Evolutionary conservation across 2,888 invertebrate species (phyloP).

Genomic region (Hesperia comma): DNA sequence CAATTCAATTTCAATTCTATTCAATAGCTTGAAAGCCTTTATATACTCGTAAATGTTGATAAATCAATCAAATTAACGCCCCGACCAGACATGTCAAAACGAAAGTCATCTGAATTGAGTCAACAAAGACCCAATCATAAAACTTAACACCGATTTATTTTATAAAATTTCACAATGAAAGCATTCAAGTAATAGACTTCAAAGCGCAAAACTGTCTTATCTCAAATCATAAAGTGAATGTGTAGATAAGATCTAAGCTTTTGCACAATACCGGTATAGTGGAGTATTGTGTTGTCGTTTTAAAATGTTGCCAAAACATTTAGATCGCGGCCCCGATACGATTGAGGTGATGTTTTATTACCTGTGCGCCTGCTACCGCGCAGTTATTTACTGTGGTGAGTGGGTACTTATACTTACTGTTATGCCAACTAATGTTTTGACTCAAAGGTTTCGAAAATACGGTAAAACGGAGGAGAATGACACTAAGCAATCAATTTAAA

Average conservation of each 20-base stretch:
- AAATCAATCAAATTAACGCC: slow-evolving; percentile 33
- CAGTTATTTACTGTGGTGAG: slow-evolving; percentile 10
- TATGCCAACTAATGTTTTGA: too few species aligned
- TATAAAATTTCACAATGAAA: slow-evolving; percentile 35
- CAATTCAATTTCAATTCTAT: too few species aligned
- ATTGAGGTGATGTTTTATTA: slow-evolving; percentile 16
- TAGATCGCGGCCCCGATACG: slow-evolving; percentile 22
- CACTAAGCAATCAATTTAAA: too few species aligned
- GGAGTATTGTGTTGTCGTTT: slow-evolving; percentile 51
- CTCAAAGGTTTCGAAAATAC: too few species aligned
- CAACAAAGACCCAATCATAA: slow-evolving; percentile 28
- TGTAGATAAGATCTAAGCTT: slow-evolving; percentile 44
- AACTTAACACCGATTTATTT: slow-evolving; percentile 21
- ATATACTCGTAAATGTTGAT: slow-evolving; percentile 24
- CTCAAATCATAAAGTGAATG: slow-evolving; percentile 46
- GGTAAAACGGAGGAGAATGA: too few species aligned
- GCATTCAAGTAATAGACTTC: slow-evolving; percentile 42
- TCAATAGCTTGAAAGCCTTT: not conserved
- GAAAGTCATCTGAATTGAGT: slow-evolving; percentile 19
- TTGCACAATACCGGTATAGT: slow-evolving; percentile 53
- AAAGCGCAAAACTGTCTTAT: slow-evolving; percentile 46
- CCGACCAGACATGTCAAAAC: slow-evolving; percentile 3
- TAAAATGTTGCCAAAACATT: slow-evolving; percentile 54
- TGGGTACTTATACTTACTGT: too few species aligned
- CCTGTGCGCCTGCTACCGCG: slow-evolving; percentile 6